phyloP scores from a whole-genome alignment of 2,113 vertebrate species.

The Geothlypis trichas region DNA sequence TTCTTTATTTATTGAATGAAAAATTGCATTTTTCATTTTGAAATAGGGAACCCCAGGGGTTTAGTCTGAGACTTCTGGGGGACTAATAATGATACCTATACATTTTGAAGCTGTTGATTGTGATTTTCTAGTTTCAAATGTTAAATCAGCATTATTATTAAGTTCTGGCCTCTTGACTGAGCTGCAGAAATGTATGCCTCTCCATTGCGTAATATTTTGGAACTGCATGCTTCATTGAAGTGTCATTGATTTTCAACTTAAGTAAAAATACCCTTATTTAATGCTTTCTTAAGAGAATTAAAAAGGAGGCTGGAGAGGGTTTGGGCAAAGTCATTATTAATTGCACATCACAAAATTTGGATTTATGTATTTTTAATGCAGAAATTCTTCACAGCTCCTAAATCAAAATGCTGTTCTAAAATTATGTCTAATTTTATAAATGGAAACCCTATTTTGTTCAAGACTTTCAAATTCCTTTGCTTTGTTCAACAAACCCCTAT shows the following conservation, averaged over 20 bases:
- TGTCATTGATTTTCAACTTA: constrained; percentile 78
- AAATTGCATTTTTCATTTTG: not conserved
- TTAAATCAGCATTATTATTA: constrained; percentile 17
- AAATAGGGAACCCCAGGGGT: not conserved
- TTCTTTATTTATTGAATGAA: not conserved
- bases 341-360: constrained; percentile 71
- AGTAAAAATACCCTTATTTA: constrained; percentile 75
- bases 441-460: constrained; percentile 41
- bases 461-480: constrained; percentile 54
- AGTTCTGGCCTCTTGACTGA: constrained; percentile 10
- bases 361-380: constrained; percentile 73
- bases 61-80: not conserved
- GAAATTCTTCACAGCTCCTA: constrained; percentile 50
- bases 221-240: constrained; percentile 73
- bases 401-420: constrained; percentile 69
- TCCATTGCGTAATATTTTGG: constrained; percentile 68
- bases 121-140: constrained; percentile 9
- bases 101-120: not conserved
- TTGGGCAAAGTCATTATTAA: constrained; percentile 77
- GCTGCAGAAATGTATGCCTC: constrained; percentile 40
- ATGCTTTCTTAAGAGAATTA: constrained; percentile 76
- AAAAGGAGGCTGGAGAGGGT: constrained; percentile 59
- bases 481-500: constrained; percentile 49
- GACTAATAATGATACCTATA: not conserved
- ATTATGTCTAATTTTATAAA: constrained; percentile 63